Evolutionary conservation across 2,888 invertebrate genomes (phyloP).

Genomic region (Diarsia rubi): DNA sequence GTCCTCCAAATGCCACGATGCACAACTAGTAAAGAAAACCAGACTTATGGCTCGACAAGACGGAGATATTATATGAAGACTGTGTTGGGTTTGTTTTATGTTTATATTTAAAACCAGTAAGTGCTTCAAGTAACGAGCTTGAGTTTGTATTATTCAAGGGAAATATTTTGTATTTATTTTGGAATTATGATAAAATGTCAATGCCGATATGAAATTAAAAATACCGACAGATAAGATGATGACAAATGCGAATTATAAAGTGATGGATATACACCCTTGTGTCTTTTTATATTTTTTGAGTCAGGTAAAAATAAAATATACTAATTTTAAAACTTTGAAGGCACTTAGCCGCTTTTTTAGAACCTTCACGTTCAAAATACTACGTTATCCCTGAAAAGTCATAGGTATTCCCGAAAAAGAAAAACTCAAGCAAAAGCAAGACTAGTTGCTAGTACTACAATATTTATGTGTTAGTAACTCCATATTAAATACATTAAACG

Average conservation of each 20-base stretch:
- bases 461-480: conserved; percentile 26
- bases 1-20: conserved; percentile 41
- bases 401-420: conserved; percentile 2
- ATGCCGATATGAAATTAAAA: neutral
- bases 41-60: conserved; percentile 45
- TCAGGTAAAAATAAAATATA: neutral
- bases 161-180: conserved; percentile 2
- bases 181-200: conserved; percentile 2
- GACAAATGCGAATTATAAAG: neutral
- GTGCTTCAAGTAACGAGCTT: conserved; percentile 13
- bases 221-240: neutral
- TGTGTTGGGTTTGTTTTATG: conserved; percentile 40
- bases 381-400: neutral
- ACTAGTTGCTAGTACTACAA: neutral
- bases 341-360: neutral
- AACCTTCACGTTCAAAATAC: neutral
- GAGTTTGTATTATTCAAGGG: conserved; percentile 27
- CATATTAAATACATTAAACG: conserved; percentile 44
- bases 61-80: conserved; percentile 31
- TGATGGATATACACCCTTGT: neutral
- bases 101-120: conserved; percentile 38
- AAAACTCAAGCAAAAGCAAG: neutral
- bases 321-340: no score
- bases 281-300: neutral
- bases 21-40: conserved; percentile 43